Evolutionary conservation across 2,888 invertebrate species (phyloP).

Genomic region (Drosophila nr. perissopoda): DNA sequence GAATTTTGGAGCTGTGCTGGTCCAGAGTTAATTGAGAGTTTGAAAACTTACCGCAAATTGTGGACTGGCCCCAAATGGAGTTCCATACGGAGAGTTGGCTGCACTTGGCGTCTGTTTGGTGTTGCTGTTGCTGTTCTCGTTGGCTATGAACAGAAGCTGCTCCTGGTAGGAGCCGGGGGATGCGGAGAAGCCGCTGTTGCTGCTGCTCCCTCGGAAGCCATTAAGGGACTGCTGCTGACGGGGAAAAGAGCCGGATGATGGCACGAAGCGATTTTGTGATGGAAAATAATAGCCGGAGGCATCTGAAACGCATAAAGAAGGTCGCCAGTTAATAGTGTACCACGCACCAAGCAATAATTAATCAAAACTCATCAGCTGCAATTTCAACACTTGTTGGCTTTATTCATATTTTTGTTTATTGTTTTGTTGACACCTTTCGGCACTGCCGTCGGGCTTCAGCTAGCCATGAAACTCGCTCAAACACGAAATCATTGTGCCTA

Average conservation of each 20-base stretch:
- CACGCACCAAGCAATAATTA: slow-evolving; percentile 29
- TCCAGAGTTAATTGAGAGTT: slow-evolving; percentile 24
- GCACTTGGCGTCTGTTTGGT: slow-evolving; percentile 49
- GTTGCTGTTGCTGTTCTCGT: slow-evolving; percentile 63
- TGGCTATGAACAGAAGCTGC: slow-evolving; percentile 82
- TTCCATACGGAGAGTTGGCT: slow-evolving; percentile 47
- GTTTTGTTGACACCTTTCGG: slow-evolving; percentile 32
- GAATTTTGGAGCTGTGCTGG: slow-evolving; percentile 9
- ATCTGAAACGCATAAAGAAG: slow-evolving; percentile 76
- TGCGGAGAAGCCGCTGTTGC: slow-evolving; percentile 54
- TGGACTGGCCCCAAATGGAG: slow-evolving; percentile 71
- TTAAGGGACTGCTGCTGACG: slow-evolving; percentile 60
- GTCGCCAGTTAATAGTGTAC: slow-evolving; percentile 38
- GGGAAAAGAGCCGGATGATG: slow-evolving; percentile 80
- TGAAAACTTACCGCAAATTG: slow-evolving; percentile 66
- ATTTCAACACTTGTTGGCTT: slow-evolving; percentile 24
- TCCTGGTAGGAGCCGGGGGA: slow-evolving; percentile 83
- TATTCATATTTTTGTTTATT: slow-evolving; percentile 1
- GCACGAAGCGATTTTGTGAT: slow-evolving; percentile 84
- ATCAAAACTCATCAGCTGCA: slow-evolving; percentile 42
- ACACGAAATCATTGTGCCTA: slow-evolving; percentile 63
- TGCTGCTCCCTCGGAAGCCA: slow-evolving; percentile 47
- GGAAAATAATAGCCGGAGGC: slow-evolving; percentile 82
- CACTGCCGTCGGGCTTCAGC: slow-evolving; percentile 18
- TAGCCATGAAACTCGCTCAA: slow-evolving; percentile 60